A percentile compares a stretch with the other conserved stretches of the same genome.
phyloP scores from a whole-genome alignment of 1,140 invertebrate species.

The Ganaspis sp. region DNA sequence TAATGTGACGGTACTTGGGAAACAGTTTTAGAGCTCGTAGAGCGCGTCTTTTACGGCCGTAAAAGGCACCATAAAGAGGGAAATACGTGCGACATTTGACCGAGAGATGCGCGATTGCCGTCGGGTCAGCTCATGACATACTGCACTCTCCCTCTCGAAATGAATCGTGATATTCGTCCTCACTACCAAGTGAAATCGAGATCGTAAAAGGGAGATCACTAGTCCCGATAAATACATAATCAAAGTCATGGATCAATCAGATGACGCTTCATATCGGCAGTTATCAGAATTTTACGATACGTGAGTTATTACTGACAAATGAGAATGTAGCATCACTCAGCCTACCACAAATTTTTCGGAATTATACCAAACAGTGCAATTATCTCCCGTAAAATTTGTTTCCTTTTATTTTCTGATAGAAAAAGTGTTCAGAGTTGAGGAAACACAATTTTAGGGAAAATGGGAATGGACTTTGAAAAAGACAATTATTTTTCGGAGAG shows the following conservation, averaged over 20 bases:
- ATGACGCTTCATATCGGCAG: not conserved
- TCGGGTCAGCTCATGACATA: conserved; percentile 22
- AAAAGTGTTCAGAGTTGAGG: too few relatives aligned
- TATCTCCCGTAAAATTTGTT: too few relatives aligned
- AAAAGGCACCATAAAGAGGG: conserved; percentile 26
- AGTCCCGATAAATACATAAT: not conserved
- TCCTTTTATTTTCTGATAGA: too few relatives aligned
- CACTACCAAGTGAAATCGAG: not conserved
- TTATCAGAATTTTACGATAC: not conserved
- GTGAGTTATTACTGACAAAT: not conserved
- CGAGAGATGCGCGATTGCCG: conserved; percentile 24
- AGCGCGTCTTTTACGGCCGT: conserved; percentile 13
- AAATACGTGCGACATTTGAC: conserved; percentile 28
- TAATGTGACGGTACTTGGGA: conserved; percentile 10
- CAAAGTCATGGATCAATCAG: not conserved
- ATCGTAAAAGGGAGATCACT: not conserved
- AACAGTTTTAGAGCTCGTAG: conserved; percentile 23
- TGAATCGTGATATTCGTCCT: conserved; percentile 39
- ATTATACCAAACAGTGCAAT: too few relatives aligned
- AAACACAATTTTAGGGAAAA: too few relatives aligned
- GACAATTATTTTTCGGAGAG: too few relatives aligned
- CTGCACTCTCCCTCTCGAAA: conserved; percentile 27
- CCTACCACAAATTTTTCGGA: too few relatives aligned
- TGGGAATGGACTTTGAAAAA: too few relatives aligned
- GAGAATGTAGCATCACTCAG: not conserved